These are phyloP conservation scores for Climacteris rufus DNA, from an alignment of 2,113 vertebrate species.

Conservation along the genomic window DNA sequence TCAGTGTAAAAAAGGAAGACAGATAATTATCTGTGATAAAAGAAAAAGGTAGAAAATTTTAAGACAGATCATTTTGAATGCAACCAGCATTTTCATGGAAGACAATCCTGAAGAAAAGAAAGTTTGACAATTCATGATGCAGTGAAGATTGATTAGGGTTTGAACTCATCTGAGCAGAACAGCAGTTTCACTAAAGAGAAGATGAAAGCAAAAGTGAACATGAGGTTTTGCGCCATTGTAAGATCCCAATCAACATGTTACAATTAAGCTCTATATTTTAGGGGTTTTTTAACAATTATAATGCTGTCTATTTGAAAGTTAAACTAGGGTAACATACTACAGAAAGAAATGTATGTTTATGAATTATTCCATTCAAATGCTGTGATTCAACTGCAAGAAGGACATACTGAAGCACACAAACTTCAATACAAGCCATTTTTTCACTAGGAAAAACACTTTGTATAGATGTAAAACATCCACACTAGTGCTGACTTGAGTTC, in stretches of 20 bases:
- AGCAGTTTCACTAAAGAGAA: not conserved
- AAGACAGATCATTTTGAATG: not conserved
- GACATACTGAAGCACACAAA: not conserved
- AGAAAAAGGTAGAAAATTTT: not conserved
- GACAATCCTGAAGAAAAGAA: not conserved
- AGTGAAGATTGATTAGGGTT: not conserved
- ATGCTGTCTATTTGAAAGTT: not conserved
- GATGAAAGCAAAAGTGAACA: not conserved
- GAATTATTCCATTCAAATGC: not conserved
- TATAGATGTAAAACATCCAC: not conserved
- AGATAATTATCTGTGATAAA: not conserved
- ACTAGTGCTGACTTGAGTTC: not conserved
- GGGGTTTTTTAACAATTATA: not conserved
- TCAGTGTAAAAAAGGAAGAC: not conserved
- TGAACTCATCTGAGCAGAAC: not conserved
- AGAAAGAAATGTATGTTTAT: not conserved
- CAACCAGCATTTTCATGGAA: constrained; percentile 21
- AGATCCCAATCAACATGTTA: not conserved
- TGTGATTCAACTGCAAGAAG: not conserved
- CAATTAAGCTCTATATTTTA: not conserved
- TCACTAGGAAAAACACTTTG: not conserved
- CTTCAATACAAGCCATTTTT: not conserved
- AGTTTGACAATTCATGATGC: not conserved
- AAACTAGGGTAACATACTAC: not conserved
- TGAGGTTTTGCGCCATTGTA: not conserved